phyloP scores from a whole-genome alignment of 2,888 invertebrate genomes.

The Steinernema hermaphroditum region DNA sequence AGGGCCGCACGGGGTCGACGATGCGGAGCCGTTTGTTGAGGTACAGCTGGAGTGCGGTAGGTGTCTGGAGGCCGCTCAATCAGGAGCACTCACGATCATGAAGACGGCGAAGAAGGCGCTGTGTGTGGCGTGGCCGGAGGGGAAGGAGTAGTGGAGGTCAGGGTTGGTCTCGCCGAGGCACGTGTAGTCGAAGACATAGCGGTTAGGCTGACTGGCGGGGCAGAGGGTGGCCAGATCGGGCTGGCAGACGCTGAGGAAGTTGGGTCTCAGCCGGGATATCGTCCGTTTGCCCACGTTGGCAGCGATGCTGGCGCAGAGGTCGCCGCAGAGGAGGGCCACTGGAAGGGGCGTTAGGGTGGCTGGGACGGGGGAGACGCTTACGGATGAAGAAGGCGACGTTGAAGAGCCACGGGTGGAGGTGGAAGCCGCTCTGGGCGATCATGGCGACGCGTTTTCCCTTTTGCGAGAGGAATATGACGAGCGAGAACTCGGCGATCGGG shows the following conservation, averaged over 20 bases:
- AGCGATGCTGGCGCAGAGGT: slow-evolving; percentile 45
- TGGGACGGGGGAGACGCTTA: slow-evolving; percentile 16
- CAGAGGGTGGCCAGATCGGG: slow-evolving; percentile 53
- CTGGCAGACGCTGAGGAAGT: slow-evolving; percentile 56
- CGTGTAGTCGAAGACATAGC: slow-evolving; percentile 49
- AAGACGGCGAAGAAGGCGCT: slow-evolving; percentile 52
- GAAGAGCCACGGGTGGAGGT: slow-evolving; percentile 46
- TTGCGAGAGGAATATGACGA: slow-evolving; percentile 43
- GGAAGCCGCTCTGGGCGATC: slow-evolving; percentile 20
- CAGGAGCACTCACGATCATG: slow-evolving; percentile 47
- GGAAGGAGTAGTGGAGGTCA: slow-evolving; percentile 56
- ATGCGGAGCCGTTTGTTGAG: slow-evolving; percentile 51
- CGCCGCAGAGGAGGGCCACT: slow-evolving; percentile 45
- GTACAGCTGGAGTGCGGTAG: slow-evolving; percentile 44
- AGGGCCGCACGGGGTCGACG: slow-evolving; percentile 38
- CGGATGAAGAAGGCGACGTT: slow-evolving; percentile 45
- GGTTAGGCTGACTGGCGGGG: slow-evolving; percentile 43
- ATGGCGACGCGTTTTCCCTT: slow-evolving; percentile 33
- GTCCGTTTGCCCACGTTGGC: slow-evolving; percentile 54
- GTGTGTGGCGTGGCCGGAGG: slow-evolving; percentile 52
- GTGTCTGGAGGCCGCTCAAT: too few species aligned
- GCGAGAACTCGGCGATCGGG: slow-evolving; percentile 38
- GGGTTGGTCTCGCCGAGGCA: slow-evolving; percentile 42
- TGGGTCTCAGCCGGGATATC: slow-evolving; percentile 53
- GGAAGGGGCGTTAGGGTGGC: slow-evolving; percentile 32